phyloP scores from a whole-genome alignment of 2,113 vertebrate genomes.

The Bettongia penicillata region DNA sequence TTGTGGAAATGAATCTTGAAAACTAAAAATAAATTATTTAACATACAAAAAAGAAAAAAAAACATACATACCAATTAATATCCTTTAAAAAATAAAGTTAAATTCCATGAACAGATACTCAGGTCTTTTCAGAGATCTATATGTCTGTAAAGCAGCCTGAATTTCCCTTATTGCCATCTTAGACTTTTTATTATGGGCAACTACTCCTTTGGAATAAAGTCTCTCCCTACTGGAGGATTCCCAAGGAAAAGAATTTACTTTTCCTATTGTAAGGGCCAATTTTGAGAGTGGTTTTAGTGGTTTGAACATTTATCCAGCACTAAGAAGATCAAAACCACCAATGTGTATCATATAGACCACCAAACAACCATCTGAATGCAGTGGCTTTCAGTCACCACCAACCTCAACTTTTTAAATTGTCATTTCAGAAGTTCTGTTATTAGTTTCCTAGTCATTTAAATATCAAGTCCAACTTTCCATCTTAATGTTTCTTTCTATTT shows the following conservation, averaged over 20 bases:
- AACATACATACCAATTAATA: background rate
- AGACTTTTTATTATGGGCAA: background rate
- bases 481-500: background rate
- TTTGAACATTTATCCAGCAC: slow-evolving; percentile 55
- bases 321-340: slow-evolving; percentile 55
- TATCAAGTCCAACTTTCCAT: background rate
- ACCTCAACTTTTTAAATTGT: slow-evolving; percentile 40
- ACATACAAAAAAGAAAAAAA: too few species aligned
- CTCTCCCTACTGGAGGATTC: slow-evolving; percentile 23
- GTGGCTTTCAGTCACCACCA: slow-evolving; percentile 19
- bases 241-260: slow-evolving; percentile 47
- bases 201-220: background rate
- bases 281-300: slow-evolving; percentile 63
- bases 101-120: background rate
- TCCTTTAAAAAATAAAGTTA: background rate
- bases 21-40: too few species aligned
- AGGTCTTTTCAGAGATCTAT: too few species aligned
- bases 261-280: slow-evolving; percentile 43
- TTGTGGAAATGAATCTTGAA: too few species aligned
- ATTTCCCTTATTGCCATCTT: background rate
- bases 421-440: slow-evolving; percentile 3
- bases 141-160: too few species aligned
- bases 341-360: slow-evolving; percentile 24
- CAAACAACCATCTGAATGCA: slow-evolving; percentile 16
- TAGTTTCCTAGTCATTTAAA: background rate